Evolutionary conservation across 2,113 vertebrate species (phyloP), one percentile per base, ranked within the genome.

Genomic region (Cairina moschata): DNA sequence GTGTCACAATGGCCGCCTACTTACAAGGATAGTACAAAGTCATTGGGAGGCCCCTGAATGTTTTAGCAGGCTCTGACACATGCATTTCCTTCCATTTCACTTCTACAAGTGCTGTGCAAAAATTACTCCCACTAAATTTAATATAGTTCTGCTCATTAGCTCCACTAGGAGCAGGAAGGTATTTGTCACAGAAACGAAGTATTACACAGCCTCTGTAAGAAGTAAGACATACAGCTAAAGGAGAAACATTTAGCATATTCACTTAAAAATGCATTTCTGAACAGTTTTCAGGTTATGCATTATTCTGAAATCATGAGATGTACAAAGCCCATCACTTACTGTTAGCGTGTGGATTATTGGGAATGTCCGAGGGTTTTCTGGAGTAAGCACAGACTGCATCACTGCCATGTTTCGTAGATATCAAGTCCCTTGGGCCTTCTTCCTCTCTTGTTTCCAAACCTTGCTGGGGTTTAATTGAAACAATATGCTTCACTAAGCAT

Each of bases 401-500:
- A 55, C 81, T 67, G 81, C 63, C 58, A 7, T 67, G 59, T 65
- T 93, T 92, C 84, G 92, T 46, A 91, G 91, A 59, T 91, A 89
- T 5, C 75, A 82, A 76, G 48, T 95, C 77, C 67, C 77, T 90
- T 78, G 86, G 71, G 75, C 58, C n/a, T 83, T 92, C 93, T 86
- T 94, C 91, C 63, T 46, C 76, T 89, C 74, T 94, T 82, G 78
- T 87, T 96, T 96, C 81, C 78, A 93, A 89, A 92, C 88, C 84
- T 93, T 93, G 83, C 81, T 94, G 96, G 86, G 81, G 50, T 81
- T 97, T 96, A 97, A 95, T 95, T 94, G 93, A 96, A 97, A 97
- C 83, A 96, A 94, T 92, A 86, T 62, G 80, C 80, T 90, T 96
- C 88, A 94, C 74, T 92, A 92, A 94, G 80, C 69, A 76, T 48